Percentiles rank a stretch among this genome's conserved stretches.
Evolutionary conservation across 2,113 vertebrate genomes (phyloP).

Genomic region (Apus apus): DNA sequence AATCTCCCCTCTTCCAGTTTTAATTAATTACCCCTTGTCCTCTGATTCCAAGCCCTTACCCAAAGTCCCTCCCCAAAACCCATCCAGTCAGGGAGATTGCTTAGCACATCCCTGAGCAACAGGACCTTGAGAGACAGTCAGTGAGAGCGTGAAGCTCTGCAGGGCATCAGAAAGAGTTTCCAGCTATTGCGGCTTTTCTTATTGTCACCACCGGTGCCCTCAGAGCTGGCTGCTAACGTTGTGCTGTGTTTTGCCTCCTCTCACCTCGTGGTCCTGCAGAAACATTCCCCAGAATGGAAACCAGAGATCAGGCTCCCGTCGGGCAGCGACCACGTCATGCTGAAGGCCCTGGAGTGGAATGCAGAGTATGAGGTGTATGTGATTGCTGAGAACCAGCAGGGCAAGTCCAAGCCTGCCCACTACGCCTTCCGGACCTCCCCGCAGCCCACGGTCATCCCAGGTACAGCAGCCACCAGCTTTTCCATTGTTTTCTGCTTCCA

Average conservation of each 20-base stretch:
- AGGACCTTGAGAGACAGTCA: background rate
- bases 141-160: background rate
- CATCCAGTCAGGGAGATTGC: background rate
- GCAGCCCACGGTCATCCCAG: slow-evolving; percentile 91
- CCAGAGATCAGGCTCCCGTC: slow-evolving; percentile 90
- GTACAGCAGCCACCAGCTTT: slow-evolving; percentile 71
- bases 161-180: background rate
- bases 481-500: slow-evolving; percentile 60
- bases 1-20: too few relatives aligned
- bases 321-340: slow-evolving; percentile 83
- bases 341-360: slow-evolving; percentile 91
- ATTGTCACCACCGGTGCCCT: background rate
- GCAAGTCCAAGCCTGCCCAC: slow-evolving; percentile 86
- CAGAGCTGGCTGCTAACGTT: background rate
- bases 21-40: too few relatives aligned
- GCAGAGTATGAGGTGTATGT: slow-evolving; percentile 92
- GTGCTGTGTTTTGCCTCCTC: background rate
- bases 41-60: too few relatives aligned
- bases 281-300: slow-evolving; percentile 86
- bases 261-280: slow-evolving; percentile 61
- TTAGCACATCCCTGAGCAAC: background rate
- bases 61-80: too few relatives aligned
- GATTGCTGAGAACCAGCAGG: slow-evolving; percentile 93
- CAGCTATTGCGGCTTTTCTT: background rate
- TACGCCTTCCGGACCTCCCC: slow-evolving; percentile 87